Evolutionary conservation across 2,113 vertebrate genomes (phyloP).

Genomic region (Pogonocichla stellata): DNA sequence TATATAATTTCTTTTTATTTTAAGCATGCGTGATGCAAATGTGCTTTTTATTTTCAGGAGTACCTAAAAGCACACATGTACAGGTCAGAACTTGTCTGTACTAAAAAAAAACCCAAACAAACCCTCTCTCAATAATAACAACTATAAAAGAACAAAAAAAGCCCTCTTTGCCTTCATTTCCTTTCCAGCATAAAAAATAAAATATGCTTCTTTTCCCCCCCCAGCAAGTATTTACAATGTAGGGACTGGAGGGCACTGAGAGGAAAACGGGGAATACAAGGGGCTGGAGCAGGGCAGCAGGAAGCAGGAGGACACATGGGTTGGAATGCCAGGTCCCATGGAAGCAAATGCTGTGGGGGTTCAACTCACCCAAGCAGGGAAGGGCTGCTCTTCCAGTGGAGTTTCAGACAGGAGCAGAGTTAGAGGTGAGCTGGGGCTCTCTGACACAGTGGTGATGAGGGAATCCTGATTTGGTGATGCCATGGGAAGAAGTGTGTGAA

Average conservation of each 20-base stretch:
- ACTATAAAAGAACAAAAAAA: background rate
- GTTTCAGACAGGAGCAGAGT: background rate
- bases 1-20: background rate
- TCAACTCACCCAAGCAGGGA: background rate
- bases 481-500: background rate
- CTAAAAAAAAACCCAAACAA: background rate
- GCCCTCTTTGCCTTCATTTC: background rate
- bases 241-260: background rate
- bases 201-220: background rate
- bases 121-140: background rate
- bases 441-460: too few species aligned
- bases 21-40: background rate
- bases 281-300: background rate
- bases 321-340: background rate
- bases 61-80: background rate
- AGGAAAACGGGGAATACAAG: accelerated
- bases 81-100: background rate
- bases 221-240: background rate
- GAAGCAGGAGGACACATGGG: background rate
- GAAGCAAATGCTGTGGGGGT: background rate
- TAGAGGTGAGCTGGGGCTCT: background rate
- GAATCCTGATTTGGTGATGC: background rate
- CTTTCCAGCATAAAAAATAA: background rate
- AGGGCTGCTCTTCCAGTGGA: background rate
- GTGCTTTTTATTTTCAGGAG: background rate